Evolutionary conservation across 2,888 invertebrate genomes (phyloP), one percentile per base, ranked within the genome.

Genomic region (Holacanthella duospinosa): DNA sequence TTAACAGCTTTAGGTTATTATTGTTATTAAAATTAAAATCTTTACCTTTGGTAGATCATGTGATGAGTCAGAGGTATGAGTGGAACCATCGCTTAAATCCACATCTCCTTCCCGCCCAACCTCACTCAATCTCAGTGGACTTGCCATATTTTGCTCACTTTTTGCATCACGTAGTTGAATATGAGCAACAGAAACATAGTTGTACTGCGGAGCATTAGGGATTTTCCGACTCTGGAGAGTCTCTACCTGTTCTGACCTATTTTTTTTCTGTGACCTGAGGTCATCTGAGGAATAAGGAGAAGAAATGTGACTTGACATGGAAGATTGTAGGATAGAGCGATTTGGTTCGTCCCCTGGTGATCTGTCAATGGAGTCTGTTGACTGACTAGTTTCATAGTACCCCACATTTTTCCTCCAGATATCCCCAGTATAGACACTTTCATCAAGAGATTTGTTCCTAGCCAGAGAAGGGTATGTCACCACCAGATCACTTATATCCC

Each of bases 161-260:
- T 73, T 73, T 68, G 71, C 71, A 71, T 73, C 73, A 60, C 71
- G 61, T 29, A 71, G 68, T 66, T 71, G 68, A 56, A 71, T 71
- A 62, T 71, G 71, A 66, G 73, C 71, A 57, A 70, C 71, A 53
- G 72, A 72, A 57, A 72, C 68, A 53, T 56, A 65, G 26, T 57
- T 65, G 43, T 43, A 21, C 43, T 21, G n/a, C 4, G 48, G 16
- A 48, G 70, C 67, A 54, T 70, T 69, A 68, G 48, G 65, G 63
- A 53, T 71, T 71, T 53, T 71, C 70, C 21, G 36, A 36, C n/a
- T n/a, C n/a, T n/a, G n/a, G n/a, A n/a, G 6, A 12, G 36, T 36
- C 36, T 6, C 16, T 12, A 48, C 48, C 12, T 48, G 19, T 4
- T 48, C 48, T 48, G 48, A 48, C 48, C 21, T 48, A 9, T 9